Base-by-base conservation (phyloP, 2,888 invertebrate genomes). In the Campoletis raptor region DNA sequence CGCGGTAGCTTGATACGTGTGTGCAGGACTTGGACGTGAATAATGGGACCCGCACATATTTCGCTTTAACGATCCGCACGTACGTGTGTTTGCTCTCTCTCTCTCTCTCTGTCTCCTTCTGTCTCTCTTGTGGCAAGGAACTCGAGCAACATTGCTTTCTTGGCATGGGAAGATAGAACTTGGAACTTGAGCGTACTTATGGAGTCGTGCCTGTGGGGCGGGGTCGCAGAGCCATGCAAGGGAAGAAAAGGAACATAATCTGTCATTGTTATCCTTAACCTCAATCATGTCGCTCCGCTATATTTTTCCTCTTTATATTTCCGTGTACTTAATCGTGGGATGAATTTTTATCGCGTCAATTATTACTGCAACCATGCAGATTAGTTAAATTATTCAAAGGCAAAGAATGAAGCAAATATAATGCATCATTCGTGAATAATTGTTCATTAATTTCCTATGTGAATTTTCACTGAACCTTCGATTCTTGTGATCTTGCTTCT, bases 191-290 rank as follows among this genome's bases (percentile, higher is more conserved):
- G 66, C 73, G 61, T 61, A 40, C 42, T n/a, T 40, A 40, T 64
- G 70, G 36, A 40, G 64, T n/a, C 66, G 64, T 8, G 48, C 8
- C 18, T 61, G 8, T 24, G 45, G 64, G 66, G 37, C 69, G 72
- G 24, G 52, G 66, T 67, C 67, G 45, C 7, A 30, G 15, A 61
- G 30, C 61, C 61, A n/a, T n/a, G n/a, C n/a, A 42, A 54, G 37
- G 54, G 18, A 64, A 66, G 64, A 52, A 36, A 36, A n/a, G 37
- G 24, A 76, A 85, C 82, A 81, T 85, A 87, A 89, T 88, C 80
- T 87, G 88, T 87, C 87, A 83, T 89, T 85, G 81, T 88, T 87
- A 87, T 88, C 88, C 85, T 87, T 89, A 88, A 87, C 87, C 86
- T 82, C 66, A 87, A 87, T 88, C 86, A 74, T 78, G 83, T 86